These are phyloP conservation scores for Myrmecobius fasciatus DNA, from an alignment of 2,113 vertebrate species.

Conservation along the genomic window DNA sequence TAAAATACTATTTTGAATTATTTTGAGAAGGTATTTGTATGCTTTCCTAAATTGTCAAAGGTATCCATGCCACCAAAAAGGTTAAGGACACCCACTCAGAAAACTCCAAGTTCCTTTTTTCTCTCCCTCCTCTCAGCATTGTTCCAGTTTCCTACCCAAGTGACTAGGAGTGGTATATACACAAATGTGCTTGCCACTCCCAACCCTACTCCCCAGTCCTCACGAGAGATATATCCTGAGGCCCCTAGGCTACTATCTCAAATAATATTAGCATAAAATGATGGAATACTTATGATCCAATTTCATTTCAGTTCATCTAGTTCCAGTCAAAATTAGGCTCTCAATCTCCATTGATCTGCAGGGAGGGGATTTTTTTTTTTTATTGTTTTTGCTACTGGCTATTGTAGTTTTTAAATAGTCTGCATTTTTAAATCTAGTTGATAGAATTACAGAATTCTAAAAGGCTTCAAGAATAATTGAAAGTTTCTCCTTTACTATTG, in stretches of 20 bases:
- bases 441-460: constrained; percentile 57
- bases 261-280: neutral
- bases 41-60: neutral
- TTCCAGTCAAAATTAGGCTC: neutral
- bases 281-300: neutral
- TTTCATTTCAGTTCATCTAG: neutral
- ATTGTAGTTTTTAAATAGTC: constrained; percentile 64
- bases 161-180: neutral
- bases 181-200: neutral
- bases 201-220: too few species aligned
- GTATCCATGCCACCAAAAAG: neutral
- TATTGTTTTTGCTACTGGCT: neutral
- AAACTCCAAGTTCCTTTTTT: neutral
- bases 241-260: neutral
- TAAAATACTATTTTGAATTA: neutral
- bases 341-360: neutral
- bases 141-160: neutral
- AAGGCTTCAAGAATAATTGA: constrained; percentile 56
- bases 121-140: neutral
- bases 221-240: neutral
- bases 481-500: constrained; percentile 51
- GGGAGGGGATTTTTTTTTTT: neutral
- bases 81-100: neutral
- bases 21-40: neutral
- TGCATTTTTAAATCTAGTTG: constrained; percentile 69